phyloP scores from a whole-genome alignment of 2,797 vertebrate genomes.

The Arctocebus calabarensis region DNA sequence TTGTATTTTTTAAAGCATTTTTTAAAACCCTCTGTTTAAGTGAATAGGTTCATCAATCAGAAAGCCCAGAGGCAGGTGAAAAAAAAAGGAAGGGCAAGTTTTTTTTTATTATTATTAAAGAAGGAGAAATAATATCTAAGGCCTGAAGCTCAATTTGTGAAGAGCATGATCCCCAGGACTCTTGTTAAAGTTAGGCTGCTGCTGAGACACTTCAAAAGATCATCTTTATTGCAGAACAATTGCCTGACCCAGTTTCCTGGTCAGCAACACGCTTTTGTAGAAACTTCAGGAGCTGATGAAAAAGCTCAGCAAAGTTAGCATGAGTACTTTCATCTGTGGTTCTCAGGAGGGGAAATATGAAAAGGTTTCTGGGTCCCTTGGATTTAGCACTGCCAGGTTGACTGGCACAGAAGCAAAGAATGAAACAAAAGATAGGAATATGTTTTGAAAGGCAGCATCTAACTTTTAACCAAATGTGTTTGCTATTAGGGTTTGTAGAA shows the following conservation, averaged over 20 bases:
- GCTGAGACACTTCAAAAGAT: constrained; percentile 84
- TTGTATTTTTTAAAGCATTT: constrained; percentile 67
- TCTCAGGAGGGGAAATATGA: constrained; percentile 60
- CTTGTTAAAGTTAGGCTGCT: constrained; percentile 77
- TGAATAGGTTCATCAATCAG: constrained; percentile 66
- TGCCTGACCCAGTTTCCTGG: constrained; percentile 86
- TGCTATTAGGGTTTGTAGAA: constrained; percentile 35
- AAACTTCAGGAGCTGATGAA: constrained; percentile 84
- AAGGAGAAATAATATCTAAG: constrained; percentile 75
- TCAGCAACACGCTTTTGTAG: constrained; percentile 81
- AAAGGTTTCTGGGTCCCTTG: constrained; percentile 74
- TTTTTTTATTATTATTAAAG: constrained; percentile 81
- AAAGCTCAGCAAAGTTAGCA: constrained; percentile 79
- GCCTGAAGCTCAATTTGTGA: constrained; percentile 78
- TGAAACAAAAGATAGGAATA: constrained; percentile 58
- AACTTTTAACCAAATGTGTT: constrained; percentile 44
- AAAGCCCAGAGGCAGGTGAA: constrained; percentile 61
- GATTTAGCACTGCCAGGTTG: constrained; percentile 71
- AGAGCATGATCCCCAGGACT: constrained; percentile 74
- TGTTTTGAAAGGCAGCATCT: constrained; percentile 44
- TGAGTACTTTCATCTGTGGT: constrained; percentile 77
- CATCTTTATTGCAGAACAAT: constrained; percentile 85
- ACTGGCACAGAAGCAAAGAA: constrained; percentile 54
- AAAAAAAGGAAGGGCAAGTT: neutral
- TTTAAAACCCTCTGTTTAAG: constrained; percentile 60